Percentiles rank a stretch among this genome's conserved stretches.
These are phyloP conservation scores for Colletes gigas DNA, from an alignment of 1,140 invertebrate species.

Conservation along the genomic window DNA sequence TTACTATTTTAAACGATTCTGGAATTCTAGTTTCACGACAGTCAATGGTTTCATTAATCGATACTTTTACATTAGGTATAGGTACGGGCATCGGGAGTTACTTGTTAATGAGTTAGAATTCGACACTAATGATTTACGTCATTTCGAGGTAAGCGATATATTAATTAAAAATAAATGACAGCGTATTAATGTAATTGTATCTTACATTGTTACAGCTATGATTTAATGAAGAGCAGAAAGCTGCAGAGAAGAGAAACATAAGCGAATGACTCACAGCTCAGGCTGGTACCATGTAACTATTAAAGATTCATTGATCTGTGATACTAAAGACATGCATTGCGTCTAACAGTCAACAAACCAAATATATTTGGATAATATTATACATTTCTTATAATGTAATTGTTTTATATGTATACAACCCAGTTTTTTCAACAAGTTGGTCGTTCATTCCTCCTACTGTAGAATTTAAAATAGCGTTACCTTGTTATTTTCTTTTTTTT, in stretches of 20 bases:
- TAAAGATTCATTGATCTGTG: slow-evolving; percentile 67
- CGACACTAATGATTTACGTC: slow-evolving; percentile 75
- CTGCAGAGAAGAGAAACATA: slow-evolving; percentile 7
- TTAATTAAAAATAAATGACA: not conserved
- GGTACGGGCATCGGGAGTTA: slow-evolving; percentile 77
- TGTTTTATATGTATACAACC: slow-evolving; percentile 41
- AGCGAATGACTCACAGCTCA: slow-evolving; percentile 14
- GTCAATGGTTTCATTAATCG: slow-evolving; percentile 17
- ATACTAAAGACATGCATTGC: slow-evolving; percentile 60
- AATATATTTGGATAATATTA: slow-evolving; percentile 50
- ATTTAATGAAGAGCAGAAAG: slow-evolving; percentile 25
- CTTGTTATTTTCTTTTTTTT: slow-evolving; percentile 5
- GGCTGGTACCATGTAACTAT: slow-evolving; percentile 44
- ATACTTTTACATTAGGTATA: slow-evolving; percentile 67
- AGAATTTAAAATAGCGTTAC: slow-evolving; percentile 20
- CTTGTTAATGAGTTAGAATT: slow-evolving; percentile 79
- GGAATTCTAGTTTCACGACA: not conserved
- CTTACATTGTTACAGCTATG: slow-evolving; percentile 60
- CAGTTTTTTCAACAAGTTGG: slow-evolving; percentile 11
- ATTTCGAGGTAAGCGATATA: slow-evolving; percentile 76
- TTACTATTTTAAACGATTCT: not conserved
- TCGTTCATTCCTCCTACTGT: slow-evolving; percentile 24
- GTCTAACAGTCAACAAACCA: slow-evolving; percentile 41
- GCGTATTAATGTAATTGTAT: not conserved
- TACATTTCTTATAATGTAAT: slow-evolving; percentile 37